A percentile compares a stretch with the other conserved stretches of the same genome.
These are phyloP conservation scores for Syrista parreyssii DNA, from an alignment of 2,888 invertebrate species.

Conservation along the genomic window DNA sequence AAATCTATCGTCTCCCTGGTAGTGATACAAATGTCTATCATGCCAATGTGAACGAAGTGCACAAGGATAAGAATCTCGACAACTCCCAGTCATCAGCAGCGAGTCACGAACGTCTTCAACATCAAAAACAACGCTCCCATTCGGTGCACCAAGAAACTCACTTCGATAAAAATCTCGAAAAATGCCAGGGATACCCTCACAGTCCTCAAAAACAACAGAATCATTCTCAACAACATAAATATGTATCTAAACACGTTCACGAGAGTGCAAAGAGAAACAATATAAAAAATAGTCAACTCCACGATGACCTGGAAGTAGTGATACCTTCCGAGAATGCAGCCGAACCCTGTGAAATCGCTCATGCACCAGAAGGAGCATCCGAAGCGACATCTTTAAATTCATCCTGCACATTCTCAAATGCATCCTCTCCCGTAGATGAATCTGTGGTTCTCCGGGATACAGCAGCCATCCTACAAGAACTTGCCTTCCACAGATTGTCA, in stretches of 20 bases:
- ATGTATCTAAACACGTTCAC: conserved; percentile 40
- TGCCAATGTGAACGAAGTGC: conserved; percentile 38
- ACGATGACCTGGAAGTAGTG: conserved; percentile 46
- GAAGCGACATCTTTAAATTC: conserved; percentile 51
- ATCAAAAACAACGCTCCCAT: conserved; percentile 28
- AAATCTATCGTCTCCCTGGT: conserved; percentile 38
- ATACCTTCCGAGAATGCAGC: conserved; percentile 61
- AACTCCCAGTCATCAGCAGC: conserved; percentile 29
- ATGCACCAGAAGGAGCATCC: conserved; percentile 58
- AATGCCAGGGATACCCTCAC: conserved; percentile 43
- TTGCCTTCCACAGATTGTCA: conserved; percentile 59
- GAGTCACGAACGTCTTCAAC: conserved; percentile 23
- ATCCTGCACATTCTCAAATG: conserved; percentile 50
- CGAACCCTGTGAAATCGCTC: conserved; percentile 58
- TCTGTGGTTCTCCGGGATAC: conserved; percentile 58
- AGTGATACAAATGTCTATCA: conserved; percentile 39
- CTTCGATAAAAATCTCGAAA: conserved; percentile 28
- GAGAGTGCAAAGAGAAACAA: conserved; percentile 41
- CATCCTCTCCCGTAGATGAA: conserved; percentile 53
- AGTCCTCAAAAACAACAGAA: conserved; percentile 44
- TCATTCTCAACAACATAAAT: conserved; percentile 35
- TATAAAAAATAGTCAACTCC: conserved; percentile 34
- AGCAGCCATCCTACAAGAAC: conserved; percentile 58
- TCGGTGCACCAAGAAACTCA: conserved; percentile 33
- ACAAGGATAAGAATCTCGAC: conserved; percentile 37